Evolutionary conservation across 2,113 vertebrate species (phyloP).

Genomic region (Alexandromys fortis): DNA sequence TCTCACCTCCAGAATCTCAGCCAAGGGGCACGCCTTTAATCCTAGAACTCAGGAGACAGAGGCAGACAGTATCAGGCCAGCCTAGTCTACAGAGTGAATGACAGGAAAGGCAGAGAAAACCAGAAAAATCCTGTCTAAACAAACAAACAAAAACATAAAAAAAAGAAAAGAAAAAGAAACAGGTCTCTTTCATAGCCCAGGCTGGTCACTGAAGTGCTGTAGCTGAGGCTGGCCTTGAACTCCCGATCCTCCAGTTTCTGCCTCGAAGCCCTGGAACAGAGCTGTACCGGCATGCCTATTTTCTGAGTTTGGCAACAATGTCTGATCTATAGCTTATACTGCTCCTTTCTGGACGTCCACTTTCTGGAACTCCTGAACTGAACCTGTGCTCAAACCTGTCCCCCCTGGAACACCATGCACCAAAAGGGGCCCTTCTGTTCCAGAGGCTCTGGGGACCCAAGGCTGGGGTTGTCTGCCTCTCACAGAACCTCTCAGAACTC

Average conservation of each 20-base stretch:
- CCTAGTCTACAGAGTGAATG: neutral
- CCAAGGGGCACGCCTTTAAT: neutral
- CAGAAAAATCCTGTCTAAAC: neutral
- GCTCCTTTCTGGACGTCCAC: neutral
- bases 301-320: neutral
- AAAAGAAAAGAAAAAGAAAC: neutral
- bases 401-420: fast-evolving
- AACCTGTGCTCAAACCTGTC: neutral
- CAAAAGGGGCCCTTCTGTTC: neutral
- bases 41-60: neutral
- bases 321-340: neutral
- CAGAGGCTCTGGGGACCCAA: neutral
- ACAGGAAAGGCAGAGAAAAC: neutral
- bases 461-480: neutral
- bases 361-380: neutral
- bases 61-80: neutral
- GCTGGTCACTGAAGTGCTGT: neutral
- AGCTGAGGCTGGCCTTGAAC: neutral
- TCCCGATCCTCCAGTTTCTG: neutral
- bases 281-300: neutral
- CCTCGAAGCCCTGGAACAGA: neutral
- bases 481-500: neutral
- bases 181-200: neutral
- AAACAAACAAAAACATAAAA: neutral
- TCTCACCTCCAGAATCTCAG: neutral